These are phyloP conservation scores for Cecropterus lyciades DNA, from an alignment of 1,140 invertebrate genomes.

Conservation along the genomic window DNA sequence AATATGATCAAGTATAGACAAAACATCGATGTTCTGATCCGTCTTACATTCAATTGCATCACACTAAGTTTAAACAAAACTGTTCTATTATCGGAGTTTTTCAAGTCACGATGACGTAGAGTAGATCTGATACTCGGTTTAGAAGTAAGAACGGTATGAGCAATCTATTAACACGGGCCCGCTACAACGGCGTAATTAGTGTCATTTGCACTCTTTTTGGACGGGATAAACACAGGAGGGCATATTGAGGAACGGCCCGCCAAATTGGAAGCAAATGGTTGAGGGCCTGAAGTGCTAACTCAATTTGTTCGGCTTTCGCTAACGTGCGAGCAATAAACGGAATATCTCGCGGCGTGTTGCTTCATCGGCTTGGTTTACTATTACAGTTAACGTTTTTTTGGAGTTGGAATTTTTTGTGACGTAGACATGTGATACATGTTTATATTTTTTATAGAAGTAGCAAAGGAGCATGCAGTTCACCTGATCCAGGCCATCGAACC, in stretches of 20 bases:
- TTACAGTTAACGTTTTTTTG: constrained; percentile 55
- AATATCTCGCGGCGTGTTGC: constrained; percentile 44
- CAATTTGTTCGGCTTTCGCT: constrained; percentile 80
- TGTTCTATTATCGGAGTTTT: constrained; percentile 28
- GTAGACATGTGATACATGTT: neutral
- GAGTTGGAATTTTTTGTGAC: constrained; percentile 8
- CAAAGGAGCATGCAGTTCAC: too few species aligned
- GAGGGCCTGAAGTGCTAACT: constrained; percentile 72
- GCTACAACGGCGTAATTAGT: constrained; percentile 74
- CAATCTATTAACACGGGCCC: constrained; percentile 69
- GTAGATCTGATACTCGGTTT: constrained; percentile 39
- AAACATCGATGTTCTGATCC: too few species aligned
- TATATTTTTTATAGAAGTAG: too few species aligned
- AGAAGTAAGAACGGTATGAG: constrained; percentile 64
- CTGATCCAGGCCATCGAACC: too few species aligned
- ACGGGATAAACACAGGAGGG: constrained; percentile 77
- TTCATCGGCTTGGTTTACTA: constrained; percentile 47
- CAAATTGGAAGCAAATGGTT: constrained; percentile 79
- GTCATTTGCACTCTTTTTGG: constrained; percentile 79
- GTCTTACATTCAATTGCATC: constrained; percentile 11
- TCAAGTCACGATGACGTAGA: constrained; percentile 14
- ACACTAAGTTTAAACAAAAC: constrained; percentile 21
- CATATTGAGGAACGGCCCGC: constrained; percentile 66
- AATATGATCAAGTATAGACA: too few species aligned
- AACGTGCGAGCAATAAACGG: constrained; percentile 70